Conservation (phyloP, 2,113 vertebrate species). For the Onychorhynchus coronatus region DNA sequence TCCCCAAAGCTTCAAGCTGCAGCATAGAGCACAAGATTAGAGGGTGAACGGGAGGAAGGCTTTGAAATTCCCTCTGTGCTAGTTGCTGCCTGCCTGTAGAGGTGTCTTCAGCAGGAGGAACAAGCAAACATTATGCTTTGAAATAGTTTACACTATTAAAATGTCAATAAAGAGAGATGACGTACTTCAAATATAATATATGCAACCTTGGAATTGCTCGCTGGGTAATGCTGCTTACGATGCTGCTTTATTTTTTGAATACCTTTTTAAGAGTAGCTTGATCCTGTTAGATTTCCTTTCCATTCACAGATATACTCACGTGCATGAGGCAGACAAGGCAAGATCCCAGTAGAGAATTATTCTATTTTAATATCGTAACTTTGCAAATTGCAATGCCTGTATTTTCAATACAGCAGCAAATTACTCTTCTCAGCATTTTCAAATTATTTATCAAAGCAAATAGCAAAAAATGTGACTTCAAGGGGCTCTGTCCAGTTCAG, state of each 20-base stretch:
- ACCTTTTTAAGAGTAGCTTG: not conserved
- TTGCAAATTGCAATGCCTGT: not conserved
- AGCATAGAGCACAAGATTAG: not conserved
- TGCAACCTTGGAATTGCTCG: not conserved
- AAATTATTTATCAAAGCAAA: slow-evolving; percentile 39
- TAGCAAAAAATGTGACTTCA: not conserved
- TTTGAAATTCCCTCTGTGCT: not conserved
- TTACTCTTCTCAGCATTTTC: slow-evolving; percentile 14
- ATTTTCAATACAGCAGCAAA: slow-evolving; percentile 35
- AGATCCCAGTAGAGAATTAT: not conserved
- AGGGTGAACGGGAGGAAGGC: not conserved
- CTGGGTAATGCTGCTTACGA: not conserved
- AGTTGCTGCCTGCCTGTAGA: not conserved
- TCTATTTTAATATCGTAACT: not conserved
- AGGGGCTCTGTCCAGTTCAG: not conserved
- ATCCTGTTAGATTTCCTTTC: not conserved
- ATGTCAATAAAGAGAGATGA: not conserved
- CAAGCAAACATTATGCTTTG: not conserved
- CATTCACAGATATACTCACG: not conserved
- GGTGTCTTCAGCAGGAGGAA: not conserved
- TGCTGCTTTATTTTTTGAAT: not conserved
- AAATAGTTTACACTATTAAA: not conserved
- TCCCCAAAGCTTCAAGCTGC: not conserved
- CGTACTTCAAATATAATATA: not conserved
- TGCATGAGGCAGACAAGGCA: not conserved